Evolutionary conservation across 2,113 vertebrate species (phyloP), one percentile per base, ranked within the genome.

Genomic region (Natator depressus): DNA sequence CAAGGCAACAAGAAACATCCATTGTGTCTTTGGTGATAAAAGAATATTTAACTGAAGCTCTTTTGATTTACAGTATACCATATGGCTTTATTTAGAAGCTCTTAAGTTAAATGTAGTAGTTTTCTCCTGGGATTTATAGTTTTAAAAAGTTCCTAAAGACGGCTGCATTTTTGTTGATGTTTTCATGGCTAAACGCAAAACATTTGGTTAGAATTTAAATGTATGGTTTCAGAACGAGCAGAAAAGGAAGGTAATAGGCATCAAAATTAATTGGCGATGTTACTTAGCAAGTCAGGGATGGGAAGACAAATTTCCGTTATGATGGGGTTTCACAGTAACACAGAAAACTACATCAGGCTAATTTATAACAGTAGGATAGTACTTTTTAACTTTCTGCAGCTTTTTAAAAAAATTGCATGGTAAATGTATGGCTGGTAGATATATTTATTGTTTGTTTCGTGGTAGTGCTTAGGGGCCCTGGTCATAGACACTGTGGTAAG

Each of bases 151-250:
- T 65, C 46, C 13, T 92, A 19, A 20, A 75, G 82, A 57, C 50
- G 80, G 46, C 9, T 65, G 84, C 22, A 83, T 25, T 90, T 94
- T 59, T 57, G 47, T 65, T 80, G 79, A 38, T 84, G 10, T 89
- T 82, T 59, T 80, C 90, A n/a, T 79, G 35, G 31, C 62, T 72
- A 80, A 53, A 53, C 57, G 31, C 29, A 49, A 86, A 93, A 9
- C 47, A 76, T 35, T 90, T 89, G 24, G 31, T 78, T 95, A 85
- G 62, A 55, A 90, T 88, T 96, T 90, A 80, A 88, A 53, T 27
- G 87, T 78, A 89, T 14, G 20, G 53, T 54, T n/a, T 80, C 65
- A 69, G 16, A 82, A 80, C 79, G 31, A 94, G 5, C 8, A 87
- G 38, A 84, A n/a, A 85, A 87, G 89, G 53, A 82, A 29, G 62